These are phyloP conservation scores for Allolobophora icterica DNA, from an alignment of 2,888 invertebrate species.

Conservation along the genomic window DNA sequence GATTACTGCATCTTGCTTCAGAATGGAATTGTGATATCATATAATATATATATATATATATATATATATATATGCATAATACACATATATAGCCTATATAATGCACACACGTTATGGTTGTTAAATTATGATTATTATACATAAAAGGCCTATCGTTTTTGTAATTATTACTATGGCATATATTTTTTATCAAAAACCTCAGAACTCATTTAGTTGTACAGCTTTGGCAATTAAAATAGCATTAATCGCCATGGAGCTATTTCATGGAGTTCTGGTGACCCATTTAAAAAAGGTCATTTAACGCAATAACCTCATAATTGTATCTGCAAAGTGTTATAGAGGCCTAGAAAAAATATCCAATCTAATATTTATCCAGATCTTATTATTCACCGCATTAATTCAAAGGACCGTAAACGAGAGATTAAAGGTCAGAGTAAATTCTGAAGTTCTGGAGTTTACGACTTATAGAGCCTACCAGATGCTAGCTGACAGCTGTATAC, in stretches of 20 bases:
- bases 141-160: too few relatives aligned
- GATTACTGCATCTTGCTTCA: too few relatives aligned
- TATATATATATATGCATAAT: too few relatives aligned
- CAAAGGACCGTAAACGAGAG: not conserved
- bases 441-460: too few relatives aligned
- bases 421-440: not conserved
- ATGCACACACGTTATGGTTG: too few relatives aligned
- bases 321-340: not conserved
- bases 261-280: not conserved
- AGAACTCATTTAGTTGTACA: not conserved
- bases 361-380: not conserved
- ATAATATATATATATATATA: too few relatives aligned
- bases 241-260: not conserved
- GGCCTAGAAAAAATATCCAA: not conserved
- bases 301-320: not conserved
- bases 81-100: too few relatives aligned
- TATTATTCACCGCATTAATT: not conserved
- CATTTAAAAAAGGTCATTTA: not conserved
- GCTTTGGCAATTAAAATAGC: not conserved
- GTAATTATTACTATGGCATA: not conserved
- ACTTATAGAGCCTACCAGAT: too few relatives aligned
- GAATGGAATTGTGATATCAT: too few relatives aligned
- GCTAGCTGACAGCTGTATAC: too few relatives aligned
- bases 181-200: too few relatives aligned
- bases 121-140: too few relatives aligned